Percentiles rank a stretch among this genome's conserved stretches.
Conservation (phyloP, 2,888 invertebrate species). For the Agrochola circellaris region DNA sequence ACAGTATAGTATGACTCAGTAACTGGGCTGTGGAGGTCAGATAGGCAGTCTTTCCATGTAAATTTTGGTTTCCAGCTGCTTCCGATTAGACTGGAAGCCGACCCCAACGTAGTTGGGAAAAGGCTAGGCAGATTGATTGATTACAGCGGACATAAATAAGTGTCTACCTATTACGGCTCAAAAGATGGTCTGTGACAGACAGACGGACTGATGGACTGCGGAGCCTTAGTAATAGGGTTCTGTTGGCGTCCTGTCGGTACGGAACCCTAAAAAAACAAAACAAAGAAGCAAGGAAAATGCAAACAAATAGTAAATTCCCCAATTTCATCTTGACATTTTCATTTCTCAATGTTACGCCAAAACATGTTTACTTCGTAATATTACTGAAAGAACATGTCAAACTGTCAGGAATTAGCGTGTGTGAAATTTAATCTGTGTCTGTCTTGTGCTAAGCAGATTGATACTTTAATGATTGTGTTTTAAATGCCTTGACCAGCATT, state of each 20-base stretch:
- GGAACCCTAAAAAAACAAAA: slow-evolving; percentile 4
- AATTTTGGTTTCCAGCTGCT: too few relatives aligned
- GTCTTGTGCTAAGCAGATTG: too few relatives aligned
- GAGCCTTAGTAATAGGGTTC: background rate
- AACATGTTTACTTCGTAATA: slow-evolving; percentile 54
- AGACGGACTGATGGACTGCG: background rate
- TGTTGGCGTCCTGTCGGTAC: background rate
- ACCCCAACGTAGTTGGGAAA: too few relatives aligned
- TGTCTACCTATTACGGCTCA: background rate
- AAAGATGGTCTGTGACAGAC: background rate
- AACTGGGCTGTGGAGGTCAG: too few relatives aligned
- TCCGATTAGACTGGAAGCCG: too few relatives aligned
- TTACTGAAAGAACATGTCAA: slow-evolving; percentile 41
- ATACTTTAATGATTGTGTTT: too few relatives aligned
- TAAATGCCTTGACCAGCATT: too few relatives aligned
- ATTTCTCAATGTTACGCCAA: slow-evolving; percentile 25
- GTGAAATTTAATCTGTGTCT: slow-evolving; percentile 51
- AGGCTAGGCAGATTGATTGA: too few relatives aligned
- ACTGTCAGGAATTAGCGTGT: slow-evolving; percentile 42
- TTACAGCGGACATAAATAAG: too few relatives aligned
- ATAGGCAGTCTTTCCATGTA: too few relatives aligned
- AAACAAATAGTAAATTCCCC: slow-evolving; percentile 22
- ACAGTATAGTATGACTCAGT: too few relatives aligned
- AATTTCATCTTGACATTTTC: slow-evolving; percentile 29
- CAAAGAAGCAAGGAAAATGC: slow-evolving; percentile 7